Evolutionary conservation across 2,113 vertebrate genomes (phyloP), one percentile per base, ranked within the genome.

Genomic region (Microcebus jonahi): DNA sequence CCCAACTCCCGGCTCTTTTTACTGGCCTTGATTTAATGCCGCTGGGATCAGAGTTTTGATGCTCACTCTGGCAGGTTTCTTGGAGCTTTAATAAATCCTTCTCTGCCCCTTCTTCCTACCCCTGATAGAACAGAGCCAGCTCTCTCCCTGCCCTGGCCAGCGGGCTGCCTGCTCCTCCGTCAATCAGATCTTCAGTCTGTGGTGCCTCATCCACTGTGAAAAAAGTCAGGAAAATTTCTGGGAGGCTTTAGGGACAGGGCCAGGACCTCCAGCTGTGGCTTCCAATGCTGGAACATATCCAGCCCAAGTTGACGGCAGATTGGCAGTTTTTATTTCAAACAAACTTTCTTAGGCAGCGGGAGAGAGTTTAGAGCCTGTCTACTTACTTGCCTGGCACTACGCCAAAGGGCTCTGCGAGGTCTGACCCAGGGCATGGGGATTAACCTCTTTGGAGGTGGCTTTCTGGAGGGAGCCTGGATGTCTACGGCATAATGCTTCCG

Each of bases 321-420:
- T 95, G 71, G 53, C 36, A 39, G 23, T 15, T 90, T 92, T 97
- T 81, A 31, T 59, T 88, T 93, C 67, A 34, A 95, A 91, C 89
- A 82, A 68, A 73, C 53, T 92, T 86, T 75, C 8, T 91, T 89
- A 57, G 77, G 53, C 36, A 73, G 45, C 31, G 18, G 57, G 87
- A 63, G 84, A 67, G 68, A 92, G 65, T 86, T 73, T 77, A 18
- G 4, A 12, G 23, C 71, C 67, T 65, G 27, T 67, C 65, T 77
- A 63, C 36, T 84, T 77, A 50, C 36, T 84, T 68, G 15, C 53
- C 48, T 71, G 55, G 53, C 71, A 70, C 36, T 53, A 23, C 0
- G 13, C 25, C 82, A 85, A 36, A 84, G 84, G 76, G n/a, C 70
- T 68, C 42, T 84, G 42, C 29, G n/a, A 65, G 31, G 29, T 88